Percentiles rank a stretch among this genome's conserved stretches.
Evolutionary conservation across 2,113 vertebrate species (phyloP).

Genomic region (Daphoenositta chrysoptera): DNA sequence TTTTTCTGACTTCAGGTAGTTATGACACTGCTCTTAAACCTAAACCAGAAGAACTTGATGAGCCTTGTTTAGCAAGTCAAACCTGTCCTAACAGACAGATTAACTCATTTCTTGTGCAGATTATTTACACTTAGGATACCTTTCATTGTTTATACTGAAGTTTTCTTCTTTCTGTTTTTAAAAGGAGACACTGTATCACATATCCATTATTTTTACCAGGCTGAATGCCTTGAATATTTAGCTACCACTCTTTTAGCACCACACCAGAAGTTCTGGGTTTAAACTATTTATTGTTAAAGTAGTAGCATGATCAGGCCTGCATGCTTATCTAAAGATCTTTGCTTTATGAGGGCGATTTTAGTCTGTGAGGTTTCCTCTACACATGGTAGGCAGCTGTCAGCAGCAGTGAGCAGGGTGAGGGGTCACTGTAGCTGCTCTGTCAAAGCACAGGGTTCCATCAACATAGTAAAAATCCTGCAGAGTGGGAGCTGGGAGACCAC

Average conservation of each 20-base stretch:
- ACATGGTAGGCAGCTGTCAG: slow-evolving; percentile 84
- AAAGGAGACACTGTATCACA: neutral
- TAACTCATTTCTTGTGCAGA: neutral
- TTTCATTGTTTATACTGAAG: slow-evolving; percentile 5
- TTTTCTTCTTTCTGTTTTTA: slow-evolving; percentile 23
- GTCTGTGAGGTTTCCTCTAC: slow-evolving; percentile 79
- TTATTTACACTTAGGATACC: neutral
- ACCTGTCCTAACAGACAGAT: slow-evolving; percentile 26
- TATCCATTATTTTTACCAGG: slow-evolving; percentile 14
- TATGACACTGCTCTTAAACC: neutral
- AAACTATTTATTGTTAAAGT: slow-evolving; percentile 69
- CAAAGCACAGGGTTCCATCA: slow-evolving; percentile 79
- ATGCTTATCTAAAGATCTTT: slow-evolving; percentile 73
- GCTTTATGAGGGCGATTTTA: slow-evolving; percentile 67
- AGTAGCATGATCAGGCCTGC: slow-evolving; percentile 58
- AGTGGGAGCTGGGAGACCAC: slow-evolving; percentile 75
- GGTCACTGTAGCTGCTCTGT: slow-evolving; percentile 76
- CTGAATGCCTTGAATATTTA: slow-evolving; percentile 5
- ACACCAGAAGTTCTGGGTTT: slow-evolving; percentile 25
- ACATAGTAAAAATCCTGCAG: slow-evolving; percentile 78
- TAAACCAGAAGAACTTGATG: slow-evolving; percentile 20
- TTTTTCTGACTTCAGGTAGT: neutral
- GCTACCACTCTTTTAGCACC: neutral
- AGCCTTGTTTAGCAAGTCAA: neutral
- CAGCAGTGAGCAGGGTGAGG: slow-evolving; percentile 72